These are phyloP conservation scores for Paralichthys olivaceus DNA, from an alignment of 2,113 vertebrate species.

Conservation along the genomic window DNA sequence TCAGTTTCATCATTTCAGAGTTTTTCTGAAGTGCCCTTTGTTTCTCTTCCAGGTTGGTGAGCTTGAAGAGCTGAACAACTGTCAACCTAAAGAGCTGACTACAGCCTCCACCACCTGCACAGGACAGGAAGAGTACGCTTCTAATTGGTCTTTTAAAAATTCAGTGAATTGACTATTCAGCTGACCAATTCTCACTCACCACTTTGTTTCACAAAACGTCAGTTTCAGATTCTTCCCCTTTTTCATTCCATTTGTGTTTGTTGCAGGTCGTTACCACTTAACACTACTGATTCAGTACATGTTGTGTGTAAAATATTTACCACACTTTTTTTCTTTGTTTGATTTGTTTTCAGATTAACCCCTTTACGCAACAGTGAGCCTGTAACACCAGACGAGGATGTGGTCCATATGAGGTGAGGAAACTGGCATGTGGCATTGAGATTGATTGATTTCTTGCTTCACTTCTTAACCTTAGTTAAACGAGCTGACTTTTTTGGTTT, in stretches of 20 bases:
- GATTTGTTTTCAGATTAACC: background rate
- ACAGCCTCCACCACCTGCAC: background rate
- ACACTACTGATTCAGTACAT: too few species aligned
- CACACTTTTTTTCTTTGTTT: background rate
- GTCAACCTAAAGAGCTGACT: conserved; percentile 7
- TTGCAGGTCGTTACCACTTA: too few species aligned
- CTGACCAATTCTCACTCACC: background rate
- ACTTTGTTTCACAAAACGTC: background rate
- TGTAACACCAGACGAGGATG: background rate
- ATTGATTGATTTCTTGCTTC: background rate
- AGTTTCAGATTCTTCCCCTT: too few species aligned
- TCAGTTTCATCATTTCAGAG: too few species aligned
- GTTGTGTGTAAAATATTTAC: background rate
- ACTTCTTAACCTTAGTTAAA: background rate
- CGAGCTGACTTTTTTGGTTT: background rate
- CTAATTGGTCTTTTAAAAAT: background rate
- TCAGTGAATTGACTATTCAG: background rate
- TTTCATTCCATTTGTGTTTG: background rate
- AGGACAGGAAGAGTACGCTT: conserved; percentile 20
- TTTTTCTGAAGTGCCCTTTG: background rate
- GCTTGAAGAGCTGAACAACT: background rate
- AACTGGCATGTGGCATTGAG: background rate
- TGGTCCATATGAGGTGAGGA: conserved; percentile 7
- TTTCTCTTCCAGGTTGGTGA: conserved; percentile 15
- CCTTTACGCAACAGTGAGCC: background rate